These are phyloP conservation scores for Cybosia mesomella DNA, from an alignment of 2,888 invertebrate species.

Conservation along the genomic window DNA sequence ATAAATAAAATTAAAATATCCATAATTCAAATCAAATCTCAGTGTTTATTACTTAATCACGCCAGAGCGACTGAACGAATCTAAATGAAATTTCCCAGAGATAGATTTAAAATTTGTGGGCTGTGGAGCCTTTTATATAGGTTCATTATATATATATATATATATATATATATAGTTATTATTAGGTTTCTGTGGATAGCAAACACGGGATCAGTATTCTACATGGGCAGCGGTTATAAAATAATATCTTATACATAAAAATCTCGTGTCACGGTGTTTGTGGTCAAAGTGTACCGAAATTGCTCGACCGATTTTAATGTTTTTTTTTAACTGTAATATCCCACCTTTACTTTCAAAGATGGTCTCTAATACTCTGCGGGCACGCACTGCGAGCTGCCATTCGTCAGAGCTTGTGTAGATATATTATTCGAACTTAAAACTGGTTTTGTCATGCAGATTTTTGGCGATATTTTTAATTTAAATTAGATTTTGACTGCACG, in stretches of 20 bases:
- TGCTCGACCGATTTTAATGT: too few species aligned
- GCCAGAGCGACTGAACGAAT: too few species aligned
- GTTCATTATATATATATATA: too few species aligned
- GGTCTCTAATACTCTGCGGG: constrained; percentile 47
- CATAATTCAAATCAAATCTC: background rate
- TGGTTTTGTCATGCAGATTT: constrained; percentile 13
- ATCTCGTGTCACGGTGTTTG: too few species aligned
- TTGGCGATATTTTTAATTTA: constrained; percentile 3
- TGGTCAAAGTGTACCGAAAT: too few species aligned
- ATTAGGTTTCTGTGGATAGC: too few species aligned
- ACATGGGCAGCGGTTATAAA: too few species aligned
- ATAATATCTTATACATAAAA: too few species aligned
- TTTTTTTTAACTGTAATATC: too few species aligned
- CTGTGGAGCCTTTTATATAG: background rate
- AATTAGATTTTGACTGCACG: background rate
- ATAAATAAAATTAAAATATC: background rate
- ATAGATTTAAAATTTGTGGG: background rate
- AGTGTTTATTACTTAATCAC: too few species aligned
- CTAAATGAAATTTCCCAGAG: background rate
- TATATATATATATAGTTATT: too few species aligned
- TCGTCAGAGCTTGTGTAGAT: constrained; percentile 31
- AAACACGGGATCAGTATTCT: too few species aligned
- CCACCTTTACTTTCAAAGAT: background rate
- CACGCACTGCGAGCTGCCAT: constrained; percentile 67
- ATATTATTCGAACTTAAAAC: constrained; percentile 28